Base-by-base conservation (phyloP, 2,888 invertebrate species). In the Dorcus parallelipipedus region DNA sequence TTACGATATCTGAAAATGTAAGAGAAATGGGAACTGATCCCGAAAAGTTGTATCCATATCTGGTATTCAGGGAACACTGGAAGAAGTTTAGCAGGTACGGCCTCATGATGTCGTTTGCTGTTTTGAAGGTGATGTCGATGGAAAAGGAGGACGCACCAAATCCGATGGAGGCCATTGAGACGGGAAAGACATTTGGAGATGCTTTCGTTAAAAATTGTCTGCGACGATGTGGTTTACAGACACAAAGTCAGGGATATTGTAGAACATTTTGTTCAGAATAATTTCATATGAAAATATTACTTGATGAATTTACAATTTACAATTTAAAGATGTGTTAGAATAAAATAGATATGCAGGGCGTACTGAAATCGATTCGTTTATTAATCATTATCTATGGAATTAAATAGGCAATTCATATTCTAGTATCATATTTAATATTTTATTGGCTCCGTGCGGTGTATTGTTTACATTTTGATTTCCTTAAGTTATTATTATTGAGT, bases 1-100 rank as follows among this genome's bases (percentile, higher is more conserved):
- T 38, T 38, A 59, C 26, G 48, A 55, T 2, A 26, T 54, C 50
- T 1, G 40, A 49, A 39, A 41, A 17, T 2, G 49, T 58, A 6
- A 42, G 26, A 5, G 38, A 49, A 49, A 66, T 69, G 9, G 68
- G 66, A 9, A 63, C 68, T 9, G 67, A 73, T 58, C 60, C 69
- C 0, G 57, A 67, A 4, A 59, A 62, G n/a, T 42, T 73, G 7
- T 74, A 71, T 60, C 69, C 76, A 0, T 69, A 61, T 39, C 62
- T 67, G 7, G 55, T 54, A 20, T 58, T 76, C 9, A 42, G 58
- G 51, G 60, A 57, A 1, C 62, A 67, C 14, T 70, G 69, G 69
- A 64, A 54, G 20, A 61, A 47, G 10, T 67, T 63, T 49, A 54
- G 60, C 2, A 51, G 48, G 2, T 65, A 56, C 43, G 67, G 67